Evolutionary conservation across 2,888 invertebrate species (phyloP).

Genomic region (Lithophane socia): DNA sequence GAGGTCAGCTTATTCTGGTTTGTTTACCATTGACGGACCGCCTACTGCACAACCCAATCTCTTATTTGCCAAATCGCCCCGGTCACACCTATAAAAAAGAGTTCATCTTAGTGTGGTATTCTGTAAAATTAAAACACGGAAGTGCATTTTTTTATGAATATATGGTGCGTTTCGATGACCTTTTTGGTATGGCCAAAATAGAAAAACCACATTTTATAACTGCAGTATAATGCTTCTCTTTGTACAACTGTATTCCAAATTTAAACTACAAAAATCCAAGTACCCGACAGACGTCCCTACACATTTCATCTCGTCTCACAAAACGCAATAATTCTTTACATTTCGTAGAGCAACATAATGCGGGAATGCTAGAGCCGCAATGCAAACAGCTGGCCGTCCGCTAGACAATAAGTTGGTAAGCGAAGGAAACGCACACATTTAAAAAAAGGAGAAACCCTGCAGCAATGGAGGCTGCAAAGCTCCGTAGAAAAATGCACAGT

Average conservation of each 20-base stretch:
- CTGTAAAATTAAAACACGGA: neutral
- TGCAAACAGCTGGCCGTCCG: conserved; percentile 76
- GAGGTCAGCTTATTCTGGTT: neutral
- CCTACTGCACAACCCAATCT: neutral
- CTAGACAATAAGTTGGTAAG: conserved; percentile 75
- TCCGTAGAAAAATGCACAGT: conserved; percentile 55
- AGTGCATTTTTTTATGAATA: neutral
- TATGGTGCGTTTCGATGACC: neutral
- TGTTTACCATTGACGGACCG: too few species aligned
- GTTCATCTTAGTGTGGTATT: neutral
- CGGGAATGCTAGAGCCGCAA: conserved; percentile 76
- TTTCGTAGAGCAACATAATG: conserved; percentile 60
- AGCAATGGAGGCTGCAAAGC: conserved; percentile 32
- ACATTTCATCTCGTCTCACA: conserved; percentile 35
- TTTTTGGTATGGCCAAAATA: neutral
- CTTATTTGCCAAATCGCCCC: neutral
- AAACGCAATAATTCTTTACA: conserved; percentile 49
- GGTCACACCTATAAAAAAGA: neutral
- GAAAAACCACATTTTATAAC: neutral
- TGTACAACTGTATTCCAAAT: conserved; percentile 16
- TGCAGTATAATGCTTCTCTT: conserved; percentile 5
- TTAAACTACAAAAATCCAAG: conserved; percentile 5
- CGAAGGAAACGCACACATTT: conserved; percentile 71
- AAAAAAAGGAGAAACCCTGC: conserved; percentile 46
- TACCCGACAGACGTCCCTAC: conserved; percentile 7